Evolutionary conservation across 2,113 vertebrate species (phyloP).

Genomic region (Callospermophilus lateralis): DNA sequence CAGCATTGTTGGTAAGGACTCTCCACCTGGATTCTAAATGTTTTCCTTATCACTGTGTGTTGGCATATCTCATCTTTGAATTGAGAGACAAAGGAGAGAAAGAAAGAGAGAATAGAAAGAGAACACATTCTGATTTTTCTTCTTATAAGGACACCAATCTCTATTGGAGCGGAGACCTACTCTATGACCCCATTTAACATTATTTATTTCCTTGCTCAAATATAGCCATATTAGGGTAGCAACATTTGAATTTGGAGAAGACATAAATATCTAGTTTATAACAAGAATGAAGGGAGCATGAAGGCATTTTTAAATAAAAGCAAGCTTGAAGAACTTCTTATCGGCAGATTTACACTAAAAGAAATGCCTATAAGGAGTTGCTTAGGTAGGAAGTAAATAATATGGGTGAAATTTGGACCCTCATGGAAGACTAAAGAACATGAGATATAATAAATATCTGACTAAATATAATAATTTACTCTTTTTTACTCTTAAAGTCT

Average conservation of each 20-base stretch:
- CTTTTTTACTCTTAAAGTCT: neutral
- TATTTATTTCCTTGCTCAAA: neutral
- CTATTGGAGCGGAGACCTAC: neutral
- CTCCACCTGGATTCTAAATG: accelerated
- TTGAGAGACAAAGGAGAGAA: neutral
- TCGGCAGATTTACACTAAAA: neutral
- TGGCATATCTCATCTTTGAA: neutral
- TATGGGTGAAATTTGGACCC: neutral
- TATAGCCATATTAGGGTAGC: too few relatives aligned
- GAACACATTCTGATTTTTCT: neutral
- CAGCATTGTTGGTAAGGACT: accelerated
- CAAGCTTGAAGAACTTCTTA: neutral
- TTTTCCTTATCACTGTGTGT: neutral
- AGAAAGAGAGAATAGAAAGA: neutral
- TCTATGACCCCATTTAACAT: neutral
- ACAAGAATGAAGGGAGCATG: neutral
- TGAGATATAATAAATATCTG: neutral
- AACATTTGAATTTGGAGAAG: neutral
- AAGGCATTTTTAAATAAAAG: neutral
- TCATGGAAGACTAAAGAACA: neutral
- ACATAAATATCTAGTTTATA: neutral
- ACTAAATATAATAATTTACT: neutral
- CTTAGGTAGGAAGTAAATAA: neutral
- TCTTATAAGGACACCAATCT: neutral
- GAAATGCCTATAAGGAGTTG: neutral